Base-by-base conservation (phyloP, 2,113 vertebrate species). In the Manacus vitellinus region DNA sequence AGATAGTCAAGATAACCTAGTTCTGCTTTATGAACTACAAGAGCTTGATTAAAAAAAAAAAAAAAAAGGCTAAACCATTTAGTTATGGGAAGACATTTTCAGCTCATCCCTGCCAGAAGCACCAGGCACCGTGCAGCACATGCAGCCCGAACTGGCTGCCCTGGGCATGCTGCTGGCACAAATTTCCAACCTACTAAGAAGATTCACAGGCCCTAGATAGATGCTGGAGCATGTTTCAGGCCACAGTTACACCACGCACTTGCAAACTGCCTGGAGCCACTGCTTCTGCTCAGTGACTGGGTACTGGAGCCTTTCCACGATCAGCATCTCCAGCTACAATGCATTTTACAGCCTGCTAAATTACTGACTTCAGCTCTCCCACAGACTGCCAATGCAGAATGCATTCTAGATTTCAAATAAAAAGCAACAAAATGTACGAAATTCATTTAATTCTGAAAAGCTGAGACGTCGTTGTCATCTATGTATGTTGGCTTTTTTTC, bases 211-310 rank as follows among this genome's bases (percentile, higher is more conserved):
- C 52, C 74, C 51, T 81, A 81, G 55, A 6, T 1, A 52, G 82
- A 51, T 3, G 3, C 47, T 63, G 68, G 39, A 63, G 39, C 10
- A 2, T 2, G 18, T 91, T 54, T 39, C 55, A 67, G 72, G 63
- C 28, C 88, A 51, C 33, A 31, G 1, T 11, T 35, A 43, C 11
- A 35, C 22, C 37, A 33, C 4, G 1, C 1, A 0, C 14, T 44
- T 35, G 23, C 4, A 30, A 71, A 44, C 21, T 6, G 33, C 74
- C 77, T 65, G 77, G 68, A 81, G 39, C 37, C 0, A 0, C 58
- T 39, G 35, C 55, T 37, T 54, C 84, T 61, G 78, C 61, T 47
- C 31, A 55, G 46, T 8, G 46, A 16, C 62, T 28, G 44, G 44
- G 56, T 54, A 23, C 61, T 27, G n/a, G 54, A 91, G 37, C 46